Base-by-base conservation (phyloP, 2,888 invertebrate species). In the Sepiola atlantica region DNA sequence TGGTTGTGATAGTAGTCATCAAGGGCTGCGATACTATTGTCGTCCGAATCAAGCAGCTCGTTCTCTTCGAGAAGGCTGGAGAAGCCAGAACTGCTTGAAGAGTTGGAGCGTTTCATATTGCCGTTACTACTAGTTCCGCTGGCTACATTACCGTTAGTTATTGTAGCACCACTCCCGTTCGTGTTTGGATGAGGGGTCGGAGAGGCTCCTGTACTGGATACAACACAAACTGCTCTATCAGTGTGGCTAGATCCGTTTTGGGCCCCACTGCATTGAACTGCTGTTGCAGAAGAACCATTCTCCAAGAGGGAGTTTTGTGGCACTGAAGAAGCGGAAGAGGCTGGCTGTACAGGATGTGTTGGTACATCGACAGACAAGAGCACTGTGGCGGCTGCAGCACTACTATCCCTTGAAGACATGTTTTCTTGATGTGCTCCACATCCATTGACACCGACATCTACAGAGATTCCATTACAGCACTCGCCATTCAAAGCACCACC, bases 21-120 rank as follows among this genome's bases (percentile, higher is more conserved):
- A 28, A 92, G 55, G n/a, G 92, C 55, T 28, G 92, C 55, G 21
- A 93, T 93, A n/a, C 93, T 93, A 20, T 95, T 95, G 18, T 90
- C 93, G 24, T 94, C 94, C 24, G 94, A 94, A 93, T 95, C 94
- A 21, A 94, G 94, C 28, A 93, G 93, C 57, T 95, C 95, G 35
- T 94, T 92, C 20, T 94, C 95, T 54, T 95, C 95, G 21, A 94
- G 95, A 35, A 95, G 95, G 91, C 95, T 95, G 57, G 95, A 94
- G 90, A 95, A 95, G 35, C 95, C 95, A 21, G 95, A 95, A 91
- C 95, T 95, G 45, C 95, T 95, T 35, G 94, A 95, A 24, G 95
- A 95, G 93, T 95, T 95, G 6, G 95, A 95, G 21, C 95, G 94
- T 93, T 93, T 93, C 55, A 93, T 93, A 35, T 61, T 61, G 28